These are phyloP conservation scores for Sparidentex hasta DNA, from an alignment of 2,797 vertebrate species.

Conservation along the genomic window DNA sequence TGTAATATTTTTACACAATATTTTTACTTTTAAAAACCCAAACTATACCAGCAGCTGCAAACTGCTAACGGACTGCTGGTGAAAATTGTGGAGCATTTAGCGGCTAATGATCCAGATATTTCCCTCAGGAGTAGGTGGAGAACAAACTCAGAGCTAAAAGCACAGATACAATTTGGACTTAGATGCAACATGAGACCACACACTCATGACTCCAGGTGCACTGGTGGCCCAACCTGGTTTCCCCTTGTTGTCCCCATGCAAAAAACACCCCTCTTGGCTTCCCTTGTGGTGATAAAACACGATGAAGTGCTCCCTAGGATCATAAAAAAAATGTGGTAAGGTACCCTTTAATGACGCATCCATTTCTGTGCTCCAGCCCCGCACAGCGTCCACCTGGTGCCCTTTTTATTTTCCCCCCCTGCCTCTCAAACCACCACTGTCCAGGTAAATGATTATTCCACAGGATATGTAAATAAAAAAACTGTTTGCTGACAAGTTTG, in stretches of 20 bases:
- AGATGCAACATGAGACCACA: background rate
- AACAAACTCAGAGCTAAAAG: background rate
- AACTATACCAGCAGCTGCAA: background rate
- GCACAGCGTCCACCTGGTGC: too few relatives aligned
- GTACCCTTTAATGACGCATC: too few relatives aligned
- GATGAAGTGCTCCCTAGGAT: too few relatives aligned
- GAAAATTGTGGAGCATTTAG: background rate
- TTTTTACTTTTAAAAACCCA: background rate
- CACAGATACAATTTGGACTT: background rate
- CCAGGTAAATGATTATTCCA: background rate
- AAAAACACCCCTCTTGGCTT: too few relatives aligned
- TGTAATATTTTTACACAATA: too few relatives aligned
- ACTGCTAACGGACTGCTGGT: background rate
- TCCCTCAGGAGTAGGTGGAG: background rate
- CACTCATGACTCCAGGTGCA: background rate
- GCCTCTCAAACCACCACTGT: too few relatives aligned
- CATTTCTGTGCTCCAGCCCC: too few relatives aligned
- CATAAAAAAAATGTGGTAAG: too few relatives aligned
- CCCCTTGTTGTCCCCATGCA: too few relatives aligned
- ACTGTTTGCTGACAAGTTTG: background rate
- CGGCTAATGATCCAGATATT: background rate
- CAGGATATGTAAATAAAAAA: background rate
- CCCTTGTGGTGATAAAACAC: too few relatives aligned
- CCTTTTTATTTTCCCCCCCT: too few relatives aligned
- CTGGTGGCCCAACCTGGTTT: too few relatives aligned